Percentiles rank a stretch among this genome's conserved stretches.
These are phyloP conservation scores for Drosophila peninsularis DNA, from an alignment of 2,888 invertebrate genomes.

Conservation along the genomic window DNA sequence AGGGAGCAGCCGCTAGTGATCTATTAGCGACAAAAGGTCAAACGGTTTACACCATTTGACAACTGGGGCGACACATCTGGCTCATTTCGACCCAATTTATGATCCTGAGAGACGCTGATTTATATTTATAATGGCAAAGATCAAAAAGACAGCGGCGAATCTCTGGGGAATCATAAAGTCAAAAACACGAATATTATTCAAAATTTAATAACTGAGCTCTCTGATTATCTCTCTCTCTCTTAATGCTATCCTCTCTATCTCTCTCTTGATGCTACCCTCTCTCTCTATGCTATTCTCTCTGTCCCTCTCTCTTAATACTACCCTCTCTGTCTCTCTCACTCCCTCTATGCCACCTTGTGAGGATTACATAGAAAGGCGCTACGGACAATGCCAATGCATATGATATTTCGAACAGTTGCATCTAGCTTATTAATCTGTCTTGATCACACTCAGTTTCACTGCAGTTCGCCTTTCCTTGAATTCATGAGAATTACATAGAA, in stretches of 20 bases:
- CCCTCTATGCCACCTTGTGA: not conserved
- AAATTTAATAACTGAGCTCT: too few relatives aligned
- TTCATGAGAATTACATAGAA: not conserved
- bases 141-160: not conserved
- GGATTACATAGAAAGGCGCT: not conserved
- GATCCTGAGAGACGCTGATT: not conserved
- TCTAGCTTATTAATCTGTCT: not conserved
- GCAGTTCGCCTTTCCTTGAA: not conserved
- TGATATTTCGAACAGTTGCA: not conserved
- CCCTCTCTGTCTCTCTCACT: not conserved
- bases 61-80: not conserved
- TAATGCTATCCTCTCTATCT: too few relatives aligned
- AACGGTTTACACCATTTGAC: constrained; percentile 26
- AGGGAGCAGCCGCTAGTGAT: constrained; percentile 54
- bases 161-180: not conserved
- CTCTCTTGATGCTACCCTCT: too few relatives aligned
- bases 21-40: constrained; percentile 56
- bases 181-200: too few relatives aligned
- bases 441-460: not conserved
- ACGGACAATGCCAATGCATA: too few relatives aligned
- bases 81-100: not conserved
- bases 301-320: too few relatives aligned
- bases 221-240: not conserved
- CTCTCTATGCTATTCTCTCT: too few relatives aligned
- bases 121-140: not conserved